Conservation (phyloP, 2,113 vertebrate genomes). For the Emydura subglobosa region DNA sequence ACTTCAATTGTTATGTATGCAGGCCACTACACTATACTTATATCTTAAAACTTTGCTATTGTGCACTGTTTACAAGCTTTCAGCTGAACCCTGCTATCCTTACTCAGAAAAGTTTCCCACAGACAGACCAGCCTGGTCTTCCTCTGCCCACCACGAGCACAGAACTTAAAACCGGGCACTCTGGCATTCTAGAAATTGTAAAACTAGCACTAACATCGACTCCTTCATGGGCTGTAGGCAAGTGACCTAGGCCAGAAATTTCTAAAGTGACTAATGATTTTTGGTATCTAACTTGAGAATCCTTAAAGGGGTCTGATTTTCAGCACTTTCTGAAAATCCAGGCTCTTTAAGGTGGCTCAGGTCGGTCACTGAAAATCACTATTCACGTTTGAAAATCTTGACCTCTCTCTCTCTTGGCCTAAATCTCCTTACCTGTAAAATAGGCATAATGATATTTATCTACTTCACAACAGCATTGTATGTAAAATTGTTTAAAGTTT, state of each 20-base stretch:
- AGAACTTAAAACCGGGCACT: background rate
- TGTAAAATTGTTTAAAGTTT: background rate
- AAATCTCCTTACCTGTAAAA: background rate
- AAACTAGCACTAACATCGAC: background rate
- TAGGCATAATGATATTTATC: rapidly evolving
- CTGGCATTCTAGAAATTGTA: background rate
- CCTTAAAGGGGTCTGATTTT: background rate
- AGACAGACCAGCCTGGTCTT: background rate
- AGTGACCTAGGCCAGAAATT: background rate
- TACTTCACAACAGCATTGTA: background rate
- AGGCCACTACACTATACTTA: background rate
- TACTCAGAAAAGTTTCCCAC: background rate
- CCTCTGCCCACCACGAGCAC: background rate
- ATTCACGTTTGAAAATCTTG: background rate
- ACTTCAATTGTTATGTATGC: background rate
- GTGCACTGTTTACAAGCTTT: background rate
- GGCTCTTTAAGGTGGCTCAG: background rate
- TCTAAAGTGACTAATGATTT: background rate
- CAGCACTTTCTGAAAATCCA: background rate
- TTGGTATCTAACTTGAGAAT: background rate
- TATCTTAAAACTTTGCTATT: background rate
- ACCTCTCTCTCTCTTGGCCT: background rate
- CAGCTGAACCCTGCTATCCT: background rate
- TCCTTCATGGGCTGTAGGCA: background rate
- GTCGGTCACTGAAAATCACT: background rate